Percentiles rank a stretch among this genome's conserved stretches.
phyloP scores from a whole-genome alignment of 2,888 invertebrate genomes.

The Brenthis hecate region DNA sequence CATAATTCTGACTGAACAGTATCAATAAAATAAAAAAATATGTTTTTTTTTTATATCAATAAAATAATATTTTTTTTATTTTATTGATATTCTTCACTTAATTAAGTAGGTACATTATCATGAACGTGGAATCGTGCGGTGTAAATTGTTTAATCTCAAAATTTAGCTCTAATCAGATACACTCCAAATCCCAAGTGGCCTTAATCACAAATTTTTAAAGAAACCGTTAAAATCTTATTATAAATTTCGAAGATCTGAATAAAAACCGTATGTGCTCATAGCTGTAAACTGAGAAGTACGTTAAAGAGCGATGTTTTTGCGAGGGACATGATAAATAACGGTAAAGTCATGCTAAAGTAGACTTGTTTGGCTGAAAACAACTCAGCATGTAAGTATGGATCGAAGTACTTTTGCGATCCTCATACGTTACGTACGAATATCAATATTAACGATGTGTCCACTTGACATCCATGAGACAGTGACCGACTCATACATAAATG shows the following conservation, averaged over 20 bases:
- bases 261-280: conserved; percentile 42
- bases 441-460: conserved; percentile 30
- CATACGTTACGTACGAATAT: conserved; percentile 27
- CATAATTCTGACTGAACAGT: too few species aligned
- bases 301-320: conserved; percentile 52
- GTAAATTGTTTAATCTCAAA: conserved; percentile 15
- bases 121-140: neutral
- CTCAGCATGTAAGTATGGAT: conserved; percentile 23
- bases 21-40: too few species aligned
- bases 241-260: conserved; percentile 31
- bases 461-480: conserved; percentile 30
- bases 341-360: conserved; percentile 45
- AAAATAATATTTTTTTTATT: too few species aligned
- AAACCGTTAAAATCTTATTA: conserved; percentile 32
- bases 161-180: conserved; percentile 10
- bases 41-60: too few species aligned
- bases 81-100: too few species aligned
- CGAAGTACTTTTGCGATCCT: conserved; percentile 19
- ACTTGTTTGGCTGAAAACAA: conserved; percentile 41
- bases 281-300: conserved; percentile 61
- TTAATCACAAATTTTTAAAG: conserved; percentile 24
- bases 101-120: too few species aligned
- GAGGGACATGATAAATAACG: conserved; percentile 56
- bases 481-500: conserved; percentile 36
- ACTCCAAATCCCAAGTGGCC: conserved; percentile 18